phyloP scores from a whole-genome alignment of 2,113 vertebrate species.

The Caretta caretta region DNA sequence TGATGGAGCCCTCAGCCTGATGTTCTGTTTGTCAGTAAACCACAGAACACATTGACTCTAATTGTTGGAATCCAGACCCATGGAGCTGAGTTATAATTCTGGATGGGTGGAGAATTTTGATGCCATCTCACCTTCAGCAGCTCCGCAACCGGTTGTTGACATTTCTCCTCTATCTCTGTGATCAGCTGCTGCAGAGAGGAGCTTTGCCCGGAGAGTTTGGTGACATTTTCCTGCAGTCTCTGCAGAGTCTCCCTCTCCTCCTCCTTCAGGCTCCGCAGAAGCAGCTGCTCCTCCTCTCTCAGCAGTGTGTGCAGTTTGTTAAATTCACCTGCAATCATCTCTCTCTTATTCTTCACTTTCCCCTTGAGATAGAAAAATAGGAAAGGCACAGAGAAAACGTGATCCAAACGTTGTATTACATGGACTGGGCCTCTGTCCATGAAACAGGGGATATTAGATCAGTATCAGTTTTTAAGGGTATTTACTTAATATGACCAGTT shows the following conservation, averaged over 20 bases:
- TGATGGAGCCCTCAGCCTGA: neutral
- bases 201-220: neutral
- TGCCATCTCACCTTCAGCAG: slow-evolving; percentile 44
- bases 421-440: neutral
- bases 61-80: neutral
- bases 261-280: slow-evolving; percentile 3
- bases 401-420: too few relatives aligned
- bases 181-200: neutral
- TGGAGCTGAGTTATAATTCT: neutral
- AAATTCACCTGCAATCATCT: slow-evolving; percentile 1
- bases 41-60: neutral
- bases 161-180: slow-evolving; percentile 33
- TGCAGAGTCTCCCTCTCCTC: slow-evolving; percentile 5
- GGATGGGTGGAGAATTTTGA: neutral
- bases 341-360: neutral
- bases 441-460: neutral
- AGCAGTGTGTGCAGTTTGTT: slow-evolving; percentile 14
- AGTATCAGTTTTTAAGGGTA: neutral
- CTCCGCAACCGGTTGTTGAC: slow-evolving; percentile 18
- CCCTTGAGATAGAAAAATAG: neutral
- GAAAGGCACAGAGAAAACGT: too few relatives aligned
- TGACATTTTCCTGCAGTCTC: neutral
- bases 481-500: neutral
- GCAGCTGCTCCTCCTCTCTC: neutral
- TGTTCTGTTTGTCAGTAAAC: too few relatives aligned